Conservation (phyloP, 2,797 vertebrate species). For the Amblyopsis hoosieri region DNA sequence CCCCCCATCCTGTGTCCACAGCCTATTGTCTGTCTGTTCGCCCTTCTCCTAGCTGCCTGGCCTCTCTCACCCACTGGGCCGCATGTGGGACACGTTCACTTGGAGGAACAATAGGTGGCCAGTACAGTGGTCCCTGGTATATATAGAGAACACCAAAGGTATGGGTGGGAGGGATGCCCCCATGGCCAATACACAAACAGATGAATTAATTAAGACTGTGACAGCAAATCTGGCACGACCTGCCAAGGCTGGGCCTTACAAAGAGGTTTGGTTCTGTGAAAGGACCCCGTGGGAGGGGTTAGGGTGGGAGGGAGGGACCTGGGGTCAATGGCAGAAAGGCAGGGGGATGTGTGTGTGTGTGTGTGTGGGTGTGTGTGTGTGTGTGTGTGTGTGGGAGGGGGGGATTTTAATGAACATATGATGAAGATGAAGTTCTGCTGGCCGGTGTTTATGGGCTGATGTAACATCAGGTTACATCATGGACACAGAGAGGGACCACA, state of each 20-base stretch:
- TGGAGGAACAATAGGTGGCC: slow-evolving; percentile 77
- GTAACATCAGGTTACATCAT: slow-evolving; percentile 32
- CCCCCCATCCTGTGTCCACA: slow-evolving; percentile 26
- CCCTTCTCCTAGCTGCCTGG: slow-evolving; percentile 54
- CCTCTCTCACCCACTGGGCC: slow-evolving; percentile 62
- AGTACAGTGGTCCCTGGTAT: slow-evolving; percentile 74
- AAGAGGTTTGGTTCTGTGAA: slow-evolving; percentile 80
- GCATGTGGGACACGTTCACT: slow-evolving; percentile 73
- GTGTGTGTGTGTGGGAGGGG: slow-evolving; percentile 48
- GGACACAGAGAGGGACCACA: slow-evolving; percentile 33
- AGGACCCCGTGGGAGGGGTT: slow-evolving; percentile 67
- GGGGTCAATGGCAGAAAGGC: not conserved
- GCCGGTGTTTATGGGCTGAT: slow-evolving; percentile 60
- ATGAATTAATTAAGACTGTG: slow-evolving; percentile 90
- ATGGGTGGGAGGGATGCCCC: slow-evolving; percentile 67
- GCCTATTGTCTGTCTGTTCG: slow-evolving; percentile 42
- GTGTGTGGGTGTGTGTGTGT: slow-evolving; percentile 57
- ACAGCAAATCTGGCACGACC: slow-evolving; percentile 81
- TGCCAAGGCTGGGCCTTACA: slow-evolving; percentile 83
- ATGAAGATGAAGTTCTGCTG: slow-evolving; percentile 61
- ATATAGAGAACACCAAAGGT: slow-evolving; percentile 81
- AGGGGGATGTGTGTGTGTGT: slow-evolving; percentile 57
- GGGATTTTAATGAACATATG: slow-evolving; percentile 75
- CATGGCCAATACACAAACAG: slow-evolving; percentile 88
- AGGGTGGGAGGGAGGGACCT: slow-evolving; percentile 31